Evolutionary conservation across 2,888 invertebrate species (phyloP), one percentile per base, ranked within the genome.

Genomic region (Girardia tigrina): DNA sequence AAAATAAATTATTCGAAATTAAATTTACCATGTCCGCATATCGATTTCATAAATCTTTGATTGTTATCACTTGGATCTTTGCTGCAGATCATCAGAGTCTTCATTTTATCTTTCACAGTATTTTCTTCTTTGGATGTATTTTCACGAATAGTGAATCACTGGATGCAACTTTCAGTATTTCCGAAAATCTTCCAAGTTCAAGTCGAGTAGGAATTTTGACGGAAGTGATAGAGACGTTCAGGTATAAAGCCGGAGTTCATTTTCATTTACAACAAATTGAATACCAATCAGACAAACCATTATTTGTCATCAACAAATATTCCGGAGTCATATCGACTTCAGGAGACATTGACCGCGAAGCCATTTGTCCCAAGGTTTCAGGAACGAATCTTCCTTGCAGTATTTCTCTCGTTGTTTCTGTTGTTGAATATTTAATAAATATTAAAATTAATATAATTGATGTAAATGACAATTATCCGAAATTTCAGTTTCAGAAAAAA

Each of bases 391-490:
- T 70, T 12, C 28, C 56, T 27, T 71, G 75, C 29, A 70, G 42
- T 26, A 74, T 74, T 23, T 42, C 69, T 74, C 74, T 56, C 20
- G 74, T 74, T 6, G 74, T 74, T 26, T 74, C 74, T 42, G 74
- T 74, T n/a, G 56, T 56, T n/a, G 56, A 74, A 69, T 26, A 56
- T 56, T 56, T 74, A 26, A 74, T 74, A 4, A 74, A 74, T 36
- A 74, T 74, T 26, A 28, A 42, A 26, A 74, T 74, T n/a, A 74
- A 56, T 42, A 69, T 74, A 16, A 26, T 74, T 26, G 74, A 74
- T 23, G 56, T 74, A n/a, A 74, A 74, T 69, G 74, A 74, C 56
- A 23, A 56, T 56, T 23, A 42, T 4, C 74, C 74, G 16, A 42
- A 69, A 26, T 74, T 74, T 23, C 74, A 42, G 26, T 16, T 20